phyloP scores from a whole-genome alignment of 2,888 invertebrate species.

The Eumacrocentrus americanus region DNA sequence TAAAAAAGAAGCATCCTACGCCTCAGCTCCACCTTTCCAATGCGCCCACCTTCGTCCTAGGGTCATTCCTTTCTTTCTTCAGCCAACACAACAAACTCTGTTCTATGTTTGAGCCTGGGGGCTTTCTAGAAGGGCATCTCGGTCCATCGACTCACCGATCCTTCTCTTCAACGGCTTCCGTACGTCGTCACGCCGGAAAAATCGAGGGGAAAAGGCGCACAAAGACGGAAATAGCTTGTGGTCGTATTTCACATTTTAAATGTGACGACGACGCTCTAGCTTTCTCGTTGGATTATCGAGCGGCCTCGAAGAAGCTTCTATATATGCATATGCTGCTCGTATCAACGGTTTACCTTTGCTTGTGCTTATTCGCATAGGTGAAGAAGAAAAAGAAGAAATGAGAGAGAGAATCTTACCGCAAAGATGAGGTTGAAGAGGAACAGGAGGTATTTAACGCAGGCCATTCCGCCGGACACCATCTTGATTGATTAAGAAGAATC shows the following conservation, averaged over 20 bases:
- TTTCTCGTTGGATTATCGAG: conserved; percentile 29
- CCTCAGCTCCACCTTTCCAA: neutral
- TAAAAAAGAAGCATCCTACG: conserved; percentile 21
- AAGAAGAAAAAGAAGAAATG: neutral
- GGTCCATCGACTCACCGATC: no score
- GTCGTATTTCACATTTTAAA: neutral
- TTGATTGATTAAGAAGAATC: conserved; percentile 46
- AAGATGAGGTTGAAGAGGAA: conserved; percentile 87
- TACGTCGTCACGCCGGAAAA: neutral
- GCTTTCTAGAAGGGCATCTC: no score
- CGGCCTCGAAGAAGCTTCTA: conserved; percentile 23
- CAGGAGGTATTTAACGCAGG: conserved; percentile 86
- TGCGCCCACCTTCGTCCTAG: conserved; percentile 8
- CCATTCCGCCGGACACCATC: conserved; percentile 83
- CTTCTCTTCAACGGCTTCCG: no score
- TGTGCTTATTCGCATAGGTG: neutral
- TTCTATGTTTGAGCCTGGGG: neutral
- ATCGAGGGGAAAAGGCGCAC: neutral
- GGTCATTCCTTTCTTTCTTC: neutral
- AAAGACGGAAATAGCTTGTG: neutral
- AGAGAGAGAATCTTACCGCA: conserved; percentile 71
- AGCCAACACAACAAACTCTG: neutral
- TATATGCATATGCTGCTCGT: neutral
- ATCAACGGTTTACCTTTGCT: neutral
- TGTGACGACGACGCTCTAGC: conserved; percentile 9